These are phyloP conservation scores for Gymnocypris eckloni DNA, from an alignment of 2,797 vertebrate species.

Conservation along the genomic window DNA sequence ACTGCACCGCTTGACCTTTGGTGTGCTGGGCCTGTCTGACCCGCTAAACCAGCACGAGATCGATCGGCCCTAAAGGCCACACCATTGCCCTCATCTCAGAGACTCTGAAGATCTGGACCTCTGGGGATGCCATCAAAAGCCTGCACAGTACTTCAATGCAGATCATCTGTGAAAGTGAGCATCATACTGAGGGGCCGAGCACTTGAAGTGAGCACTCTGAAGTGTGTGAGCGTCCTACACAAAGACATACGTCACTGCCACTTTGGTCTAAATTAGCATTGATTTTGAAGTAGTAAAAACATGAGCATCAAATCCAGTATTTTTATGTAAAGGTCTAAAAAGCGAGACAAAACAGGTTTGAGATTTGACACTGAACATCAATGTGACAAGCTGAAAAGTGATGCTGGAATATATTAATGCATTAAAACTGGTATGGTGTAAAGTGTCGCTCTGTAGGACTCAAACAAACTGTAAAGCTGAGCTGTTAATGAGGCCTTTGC, in stretches of 20 bases:
- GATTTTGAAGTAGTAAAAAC: background rate
- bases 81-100: slow-evolving; percentile 46
- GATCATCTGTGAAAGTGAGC: slow-evolving; percentile 5
- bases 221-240: background rate
- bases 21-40: slow-evolving; percentile 22
- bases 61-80: slow-evolving; percentile 60
- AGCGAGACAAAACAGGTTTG: background rate
- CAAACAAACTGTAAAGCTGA: slow-evolving; percentile 31
- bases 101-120: background rate
- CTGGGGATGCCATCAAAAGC: slow-evolving; percentile 7
- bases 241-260: background rate
- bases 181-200: background rate
- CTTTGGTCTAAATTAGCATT: background rate
- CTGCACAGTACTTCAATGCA: slow-evolving; percentile 9
- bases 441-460: slow-evolving; percentile 26
- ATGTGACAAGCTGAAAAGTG: slow-evolving; percentile 3
- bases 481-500: slow-evolving; percentile 39
- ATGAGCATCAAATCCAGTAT: background rate
- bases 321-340: background rate
- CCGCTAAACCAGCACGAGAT: slow-evolving; percentile 44
- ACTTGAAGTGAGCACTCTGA: slow-evolving; percentile 6
- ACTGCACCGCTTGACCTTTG: slow-evolving; percentile 60
- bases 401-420: background rate
- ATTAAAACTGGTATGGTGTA: background rate
- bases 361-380: slow-evolving; percentile 10